These are phyloP conservation scores for Ennomos quercinarius DNA, from an alignment of 2,888 invertebrate genomes.

Conservation along the genomic window DNA sequence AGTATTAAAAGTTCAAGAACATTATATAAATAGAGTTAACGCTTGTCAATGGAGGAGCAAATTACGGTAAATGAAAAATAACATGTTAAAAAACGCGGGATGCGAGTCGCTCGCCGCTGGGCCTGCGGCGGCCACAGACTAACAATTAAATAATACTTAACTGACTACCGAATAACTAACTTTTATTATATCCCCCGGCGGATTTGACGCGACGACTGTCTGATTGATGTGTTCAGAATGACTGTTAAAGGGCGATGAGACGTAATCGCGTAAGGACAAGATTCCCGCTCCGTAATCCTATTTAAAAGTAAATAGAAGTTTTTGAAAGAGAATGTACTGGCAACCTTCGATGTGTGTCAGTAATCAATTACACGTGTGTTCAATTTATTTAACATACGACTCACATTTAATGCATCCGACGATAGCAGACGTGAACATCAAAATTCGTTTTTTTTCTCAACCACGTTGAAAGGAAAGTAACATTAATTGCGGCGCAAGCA, in stretches of 20 bases:
- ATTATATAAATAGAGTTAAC: slow-evolving; percentile 36
- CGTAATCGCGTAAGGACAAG: slow-evolving; percentile 16
- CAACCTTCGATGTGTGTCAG: slow-evolving; percentile 50
- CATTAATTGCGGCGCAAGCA: slow-evolving; percentile 72
- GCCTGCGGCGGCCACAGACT: slow-evolving; percentile 70
- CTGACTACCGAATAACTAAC: slow-evolving; percentile 76
- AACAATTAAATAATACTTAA: slow-evolving; percentile 83
- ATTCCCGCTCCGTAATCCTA: slow-evolving; percentile 6
- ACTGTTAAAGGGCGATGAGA: slow-evolving; percentile 40
- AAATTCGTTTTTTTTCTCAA: slow-evolving; percentile 60
- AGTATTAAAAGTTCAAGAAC: slow-evolving; percentile 31
- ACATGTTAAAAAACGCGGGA: slow-evolving; percentile 48
- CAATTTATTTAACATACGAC: slow-evolving; percentile 70
- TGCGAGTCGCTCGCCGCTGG: slow-evolving; percentile 54
- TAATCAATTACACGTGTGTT: slow-evolving; percentile 65
- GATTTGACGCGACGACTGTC: slow-evolving; percentile 70
- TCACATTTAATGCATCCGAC: slow-evolving; percentile 71
- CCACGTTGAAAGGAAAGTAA: slow-evolving; percentile 64
- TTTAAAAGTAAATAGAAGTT: slow-evolving; percentile 1
- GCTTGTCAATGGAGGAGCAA: slow-evolving; percentile 49
- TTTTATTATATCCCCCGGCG: slow-evolving; percentile 78
- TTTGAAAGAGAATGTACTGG: slow-evolving; percentile 35
- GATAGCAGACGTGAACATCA: slow-evolving; percentile 73
- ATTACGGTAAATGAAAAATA: slow-evolving; percentile 53
- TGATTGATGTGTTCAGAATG: slow-evolving; percentile 69